These are phyloP conservation scores for Microcebus jonahi DNA, from an alignment of 2,113 vertebrate genomes.

Conservation along the genomic window DNA sequence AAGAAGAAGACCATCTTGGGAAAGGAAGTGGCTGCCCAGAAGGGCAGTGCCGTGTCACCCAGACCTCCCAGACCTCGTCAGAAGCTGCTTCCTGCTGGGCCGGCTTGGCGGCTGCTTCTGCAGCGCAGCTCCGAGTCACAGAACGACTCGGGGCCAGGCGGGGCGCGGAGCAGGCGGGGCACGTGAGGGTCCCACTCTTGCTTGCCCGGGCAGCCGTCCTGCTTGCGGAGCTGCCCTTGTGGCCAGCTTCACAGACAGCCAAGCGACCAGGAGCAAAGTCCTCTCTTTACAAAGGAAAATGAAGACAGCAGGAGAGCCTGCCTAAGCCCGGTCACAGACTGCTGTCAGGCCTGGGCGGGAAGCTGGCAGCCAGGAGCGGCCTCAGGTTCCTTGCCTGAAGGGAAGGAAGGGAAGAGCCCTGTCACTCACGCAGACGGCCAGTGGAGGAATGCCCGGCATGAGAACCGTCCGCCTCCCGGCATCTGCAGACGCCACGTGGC, in stretches of 20 bases:
- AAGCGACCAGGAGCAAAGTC: too few relatives aligned
- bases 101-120: background rate
- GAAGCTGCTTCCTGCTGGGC: conserved; percentile 36
- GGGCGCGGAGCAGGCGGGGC: background rate
- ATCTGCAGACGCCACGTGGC: conserved; percentile 82
- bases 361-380: conserved; percentile 50
- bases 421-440: conserved; percentile 71
- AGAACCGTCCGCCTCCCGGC: conserved; percentile 73
- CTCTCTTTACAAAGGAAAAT: too few relatives aligned
- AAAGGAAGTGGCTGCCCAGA: conserved; percentile 34
- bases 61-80: background rate
- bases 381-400: conserved; percentile 21
- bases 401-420: conserved; percentile 75
- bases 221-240: too few relatives aligned
- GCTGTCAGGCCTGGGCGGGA: conserved; percentile 44
- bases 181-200: conserved; percentile 44
- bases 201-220: background rate
- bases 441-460: conserved; percentile 83
- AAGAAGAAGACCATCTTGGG: conserved; percentile 25
- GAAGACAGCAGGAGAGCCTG: background rate
- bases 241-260: too few relatives aligned
- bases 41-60: conserved; percentile 50
- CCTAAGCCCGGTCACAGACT: conserved; percentile 10
- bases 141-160: conserved; percentile 50
- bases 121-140: conserved; percentile 46